phyloP scores from a whole-genome alignment of 2,888 invertebrate species.

The Aphidoletes aphidimyza region DNA sequence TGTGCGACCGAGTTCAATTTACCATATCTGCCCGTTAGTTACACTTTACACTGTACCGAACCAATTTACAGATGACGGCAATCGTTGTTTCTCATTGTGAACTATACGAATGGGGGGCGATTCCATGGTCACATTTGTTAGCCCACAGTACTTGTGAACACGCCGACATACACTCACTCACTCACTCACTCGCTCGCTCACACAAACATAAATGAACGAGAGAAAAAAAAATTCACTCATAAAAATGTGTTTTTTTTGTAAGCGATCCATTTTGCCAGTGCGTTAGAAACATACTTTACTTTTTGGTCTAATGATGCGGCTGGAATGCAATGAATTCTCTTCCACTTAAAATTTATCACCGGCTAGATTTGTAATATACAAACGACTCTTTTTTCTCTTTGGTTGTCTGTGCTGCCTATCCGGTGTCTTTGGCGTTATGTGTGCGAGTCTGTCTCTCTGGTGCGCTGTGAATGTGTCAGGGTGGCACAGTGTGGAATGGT shows the following conservation, averaged over 20 bases:
- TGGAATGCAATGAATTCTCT: conserved; percentile 51
- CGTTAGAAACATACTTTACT: conserved; percentile 39
- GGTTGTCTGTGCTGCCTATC: neutral
- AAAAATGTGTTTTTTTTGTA: conserved; percentile 35
- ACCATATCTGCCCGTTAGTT: conserved; percentile 47
- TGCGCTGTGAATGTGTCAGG: no score
- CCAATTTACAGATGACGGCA: conserved; percentile 43
- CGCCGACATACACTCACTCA: no score
- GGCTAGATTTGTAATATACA: conserved; percentile 49
- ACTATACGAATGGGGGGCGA: neutral
- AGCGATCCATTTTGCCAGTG: conserved; percentile 25
- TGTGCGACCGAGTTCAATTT: conserved; percentile 46
- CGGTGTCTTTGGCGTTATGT: neutral
- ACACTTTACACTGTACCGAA: conserved; percentile 17
- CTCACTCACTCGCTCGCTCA: no score
- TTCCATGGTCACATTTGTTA: neutral
- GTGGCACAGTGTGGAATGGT: no score
- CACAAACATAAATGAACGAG: no score
- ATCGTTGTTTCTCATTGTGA: conserved; percentile 28
- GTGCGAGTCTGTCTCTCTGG: no score
- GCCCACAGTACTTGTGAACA: conserved; percentile 8
- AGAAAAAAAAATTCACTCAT: conserved; percentile 14
- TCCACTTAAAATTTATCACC: conserved; percentile 41
- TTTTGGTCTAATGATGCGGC: conserved; percentile 51
- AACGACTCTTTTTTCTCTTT: conserved; percentile 27